Evolutionary conservation across 2,113 vertebrate species (phyloP).

Genomic region (Holacanthus passer): DNA sequence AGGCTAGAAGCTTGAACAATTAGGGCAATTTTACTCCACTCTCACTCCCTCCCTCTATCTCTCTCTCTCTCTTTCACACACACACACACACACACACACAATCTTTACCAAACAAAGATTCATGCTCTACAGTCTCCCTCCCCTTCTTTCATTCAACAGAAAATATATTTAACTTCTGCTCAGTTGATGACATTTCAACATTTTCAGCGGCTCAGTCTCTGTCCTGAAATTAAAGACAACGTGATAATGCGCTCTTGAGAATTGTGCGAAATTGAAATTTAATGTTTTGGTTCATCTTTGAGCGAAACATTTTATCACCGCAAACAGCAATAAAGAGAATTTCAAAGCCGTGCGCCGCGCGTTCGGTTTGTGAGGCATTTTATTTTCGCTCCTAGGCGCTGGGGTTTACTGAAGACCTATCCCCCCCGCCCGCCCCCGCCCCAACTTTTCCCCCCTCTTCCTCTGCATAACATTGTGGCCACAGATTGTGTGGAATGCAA

Average conservation of each 20-base stretch:
- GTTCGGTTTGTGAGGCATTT: constrained; percentile 47
- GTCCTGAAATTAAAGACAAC: constrained; percentile 55
- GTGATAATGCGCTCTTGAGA: constrained; percentile 51
- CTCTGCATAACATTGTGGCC: constrained; percentile 88
- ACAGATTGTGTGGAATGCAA: constrained; percentile 99
- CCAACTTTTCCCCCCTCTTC: constrained; percentile 49
- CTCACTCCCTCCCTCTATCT: neutral
- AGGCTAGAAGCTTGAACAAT: constrained; percentile 91
- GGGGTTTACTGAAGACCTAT: constrained; percentile 45
- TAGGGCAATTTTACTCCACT: constrained; percentile 89
- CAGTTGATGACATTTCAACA: constrained; percentile 21
- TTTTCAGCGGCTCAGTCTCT: neutral
- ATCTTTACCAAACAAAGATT: constrained; percentile 40
- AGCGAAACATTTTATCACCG: constrained; percentile 63
- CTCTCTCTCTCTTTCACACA: neutral
- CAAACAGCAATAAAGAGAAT: constrained; percentile 65
- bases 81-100: neutral
- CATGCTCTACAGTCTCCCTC: constrained; percentile 1
- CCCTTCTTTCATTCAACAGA: constrained; percentile 23
- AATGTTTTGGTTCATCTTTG: constrained; percentile 64
- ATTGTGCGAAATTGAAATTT: constrained; percentile 60
- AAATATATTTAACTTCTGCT: constrained; percentile 54
- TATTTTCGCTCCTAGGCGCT: constrained; percentile 49
- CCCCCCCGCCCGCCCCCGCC: constrained; percentile 21
- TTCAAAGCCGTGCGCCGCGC: constrained; percentile 48